Evolutionary conservation across 2,113 vertebrate species (phyloP).

Genomic region (Orcinus orca): DNA sequence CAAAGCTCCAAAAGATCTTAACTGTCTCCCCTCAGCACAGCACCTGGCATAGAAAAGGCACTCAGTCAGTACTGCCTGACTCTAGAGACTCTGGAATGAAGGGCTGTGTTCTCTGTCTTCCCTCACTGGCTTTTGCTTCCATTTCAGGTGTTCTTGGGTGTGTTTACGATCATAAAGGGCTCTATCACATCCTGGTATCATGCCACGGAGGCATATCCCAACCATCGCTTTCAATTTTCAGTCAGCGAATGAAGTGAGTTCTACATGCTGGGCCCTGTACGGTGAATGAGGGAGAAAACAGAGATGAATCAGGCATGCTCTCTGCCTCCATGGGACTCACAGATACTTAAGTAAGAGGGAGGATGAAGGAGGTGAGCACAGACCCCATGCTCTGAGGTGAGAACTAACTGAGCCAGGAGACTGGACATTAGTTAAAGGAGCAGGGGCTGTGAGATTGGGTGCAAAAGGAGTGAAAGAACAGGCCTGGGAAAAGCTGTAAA

Average conservation of each 20-base stretch:
- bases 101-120: background rate
- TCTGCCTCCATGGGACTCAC: background rate
- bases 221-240: background rate
- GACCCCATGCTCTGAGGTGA: background rate
- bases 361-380: background rate
- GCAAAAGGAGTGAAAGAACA: background rate
- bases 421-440: too few relatives aligned
- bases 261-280: background rate
- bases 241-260: background rate
- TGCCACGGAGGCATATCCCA: background rate
- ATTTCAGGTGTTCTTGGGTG: background rate
- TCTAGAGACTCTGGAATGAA: background rate
- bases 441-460: background rate
- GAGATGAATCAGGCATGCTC: background rate
- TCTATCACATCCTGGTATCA: background rate
- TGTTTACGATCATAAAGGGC: background rate
- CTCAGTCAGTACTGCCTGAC: background rate
- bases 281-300: background rate
- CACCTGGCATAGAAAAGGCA: background rate
- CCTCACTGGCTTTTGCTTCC: background rate
- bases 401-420: background rate
- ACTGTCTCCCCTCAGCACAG: background rate
- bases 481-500: background rate
- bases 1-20: background rate
- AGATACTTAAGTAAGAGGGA: background rate